Evolutionary conservation across 2,888 invertebrate species (phyloP), one percentile per base, ranked within the genome.

Genomic region (Chironomus riparius): DNA sequence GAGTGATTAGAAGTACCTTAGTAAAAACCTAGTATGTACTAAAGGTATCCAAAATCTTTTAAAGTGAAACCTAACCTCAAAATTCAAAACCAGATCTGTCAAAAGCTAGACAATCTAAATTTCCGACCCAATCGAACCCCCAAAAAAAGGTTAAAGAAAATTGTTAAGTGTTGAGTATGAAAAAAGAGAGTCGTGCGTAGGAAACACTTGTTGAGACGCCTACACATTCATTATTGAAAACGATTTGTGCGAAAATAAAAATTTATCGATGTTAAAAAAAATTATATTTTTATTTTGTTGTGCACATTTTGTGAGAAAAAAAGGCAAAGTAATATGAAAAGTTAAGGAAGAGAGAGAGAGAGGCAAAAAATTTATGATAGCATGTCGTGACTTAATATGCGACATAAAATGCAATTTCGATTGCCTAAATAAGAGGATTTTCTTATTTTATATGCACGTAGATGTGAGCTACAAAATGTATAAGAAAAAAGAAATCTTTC

Each of bases 151-250:
- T 2, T 50, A 50, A 50, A 50, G 18, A 56, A 56, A 18, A 56
- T 56, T 18, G 18, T 56, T 18, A 56, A 18, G 56, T 56, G 15
- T 56, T 56, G 56, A 18, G 56, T 15, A 68, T 15, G 48, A 48
- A 70, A 68, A 38, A 13, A 13, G 15, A 68, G 47, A 70, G 47
- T 70, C 21, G 71, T 56, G 71, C 71, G 71, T 71, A 71, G 71
- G 71, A 71, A 71, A 74, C 74, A 74, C 61, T 61, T 61, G 74
- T 62, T 62, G 38, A 65, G 24, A 62, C 74, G 13, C 74, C 74
- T 68, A 74, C 74, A 62, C 62, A 61, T 61, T 74, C 68, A 74
- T 74, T 74, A 74, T 62, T 22, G 28, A 21, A 62, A 74, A 24
- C 50, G 72, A 72, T 72, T 50, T 72, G 72, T 68, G 74, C 74